A percentile compares a stretch with the other conserved stretches of the same genome.
phyloP scores from a whole-genome alignment of 2,797 vertebrate species.

The Lutjanus campechanus region DNA sequence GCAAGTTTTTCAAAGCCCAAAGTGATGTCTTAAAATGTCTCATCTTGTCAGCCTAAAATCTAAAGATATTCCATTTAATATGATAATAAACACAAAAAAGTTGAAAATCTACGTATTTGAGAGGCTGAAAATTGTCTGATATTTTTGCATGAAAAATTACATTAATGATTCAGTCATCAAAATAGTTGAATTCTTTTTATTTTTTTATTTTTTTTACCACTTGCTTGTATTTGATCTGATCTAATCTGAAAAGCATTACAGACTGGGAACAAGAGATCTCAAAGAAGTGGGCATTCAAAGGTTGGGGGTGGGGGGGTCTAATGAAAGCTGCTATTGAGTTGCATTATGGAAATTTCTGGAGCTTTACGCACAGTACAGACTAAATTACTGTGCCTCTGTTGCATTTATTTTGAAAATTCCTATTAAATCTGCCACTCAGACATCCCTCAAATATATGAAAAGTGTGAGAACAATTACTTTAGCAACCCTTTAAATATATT shows the following conservation, averaged over 20 bases:
- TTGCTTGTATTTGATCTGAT: too few species aligned
- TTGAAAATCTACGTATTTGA: too few species aligned
- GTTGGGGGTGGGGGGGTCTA: not conserved
- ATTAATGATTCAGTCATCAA: too few species aligned
- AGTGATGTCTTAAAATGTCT: too few species aligned
- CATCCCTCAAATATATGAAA: not conserved
- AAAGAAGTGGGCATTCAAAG: not conserved
- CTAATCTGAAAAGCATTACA: not conserved
- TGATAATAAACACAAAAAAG: too few species aligned
- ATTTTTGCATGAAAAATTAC: too few species aligned
- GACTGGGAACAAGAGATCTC: not conserved
- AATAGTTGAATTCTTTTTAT: too few species aligned
- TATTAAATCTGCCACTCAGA: not conserved
- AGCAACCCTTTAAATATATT: not conserved
- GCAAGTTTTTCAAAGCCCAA: too few species aligned
- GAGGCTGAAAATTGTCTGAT: too few species aligned
- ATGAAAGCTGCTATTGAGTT: slow-evolving; percentile 19
- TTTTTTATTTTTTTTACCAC: too few species aligned
- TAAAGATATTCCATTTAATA: too few species aligned
- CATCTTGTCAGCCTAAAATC: too few species aligned
- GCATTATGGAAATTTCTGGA: slow-evolving; percentile 22
- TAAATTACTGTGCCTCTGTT: not conserved
- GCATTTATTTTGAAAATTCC: not conserved
- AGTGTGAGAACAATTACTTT: not conserved
- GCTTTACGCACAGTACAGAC: not conserved